Evolutionary conservation across 1,140 invertebrate species (phyloP), one percentile per base, ranked within the genome.

Genomic region (Batillaria attramentaria): DNA sequence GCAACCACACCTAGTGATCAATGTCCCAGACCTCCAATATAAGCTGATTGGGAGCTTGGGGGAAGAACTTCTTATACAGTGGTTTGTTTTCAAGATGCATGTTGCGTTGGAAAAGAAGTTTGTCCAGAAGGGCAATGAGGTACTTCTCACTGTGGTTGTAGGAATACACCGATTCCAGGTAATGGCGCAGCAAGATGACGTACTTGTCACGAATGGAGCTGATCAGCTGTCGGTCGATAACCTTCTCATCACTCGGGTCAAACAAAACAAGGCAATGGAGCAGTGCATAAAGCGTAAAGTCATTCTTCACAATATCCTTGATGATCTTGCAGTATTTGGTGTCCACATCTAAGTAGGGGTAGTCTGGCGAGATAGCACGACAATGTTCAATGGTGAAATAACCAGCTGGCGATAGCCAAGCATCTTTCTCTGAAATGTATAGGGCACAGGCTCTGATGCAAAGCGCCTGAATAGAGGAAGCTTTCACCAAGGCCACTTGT

Each of bases 211-310:
- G 97, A 89, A 87, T 82, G 73, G 87, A 83, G 16, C 87, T 85
- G 8, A 89, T 80, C 35, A 96, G 94, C 87, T 97, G 95, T 39
- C 93, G 93, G 88, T 97, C 95, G 65, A 96, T 93, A 8, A 97
- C 93, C 84, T 94, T 93, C 1, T 94, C 92, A 72, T 96, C 91
- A 70, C 96, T 94, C 0, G 97, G 96, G 65, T 95, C 95, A 88
- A 98, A 98, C 10, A 98, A 91, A 62, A 96, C 93, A 81, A 98
- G 96, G 69, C 96, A 96, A 87, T 95, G 95, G 85, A 98, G 92
- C 79, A 98, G 95, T 8, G 97, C 92, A 89, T 98, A 96, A 39
- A 98, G 94, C 87, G 72, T 83, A 10, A 75, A 73, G 72, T 90
- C 84, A 69, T 88, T 84, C 8, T 84, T 72, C 28, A 88, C 83